Evolutionary conservation across 2,797 vertebrate genomes (phyloP).

Genomic region (Neostethus bicornis): DNA sequence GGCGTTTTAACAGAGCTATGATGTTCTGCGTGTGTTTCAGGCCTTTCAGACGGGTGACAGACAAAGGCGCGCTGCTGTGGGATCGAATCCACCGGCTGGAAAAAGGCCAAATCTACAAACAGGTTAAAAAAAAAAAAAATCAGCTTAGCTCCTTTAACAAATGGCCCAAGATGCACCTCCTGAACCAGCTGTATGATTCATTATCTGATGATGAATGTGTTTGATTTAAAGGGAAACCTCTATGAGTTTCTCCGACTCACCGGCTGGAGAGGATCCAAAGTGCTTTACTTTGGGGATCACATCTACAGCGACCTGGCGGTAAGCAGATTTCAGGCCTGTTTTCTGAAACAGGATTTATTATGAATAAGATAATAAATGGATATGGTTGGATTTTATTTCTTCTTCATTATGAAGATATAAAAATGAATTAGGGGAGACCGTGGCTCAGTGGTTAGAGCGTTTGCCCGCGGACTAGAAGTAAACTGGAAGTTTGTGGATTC

Average conservation of each 20-base stretch:
- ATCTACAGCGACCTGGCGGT: constrained; percentile 99
- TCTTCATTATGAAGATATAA: too few relatives aligned
- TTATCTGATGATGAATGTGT: constrained; percentile 22
- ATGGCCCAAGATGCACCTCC: neutral
- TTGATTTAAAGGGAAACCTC: constrained; percentile 88
- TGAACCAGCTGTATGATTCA: neutral
- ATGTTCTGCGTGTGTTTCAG: constrained; percentile 64
- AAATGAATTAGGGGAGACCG: too few relatives aligned
- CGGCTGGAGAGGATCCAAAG: constrained; percentile 96
- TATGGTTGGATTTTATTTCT: too few relatives aligned
- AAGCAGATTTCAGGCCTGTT: constrained; percentile 56
- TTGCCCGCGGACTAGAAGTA: too few relatives aligned
- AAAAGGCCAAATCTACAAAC: constrained; percentile 98
- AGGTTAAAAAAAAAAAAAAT: constrained; percentile 76
- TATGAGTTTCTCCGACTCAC: constrained; percentile 98
- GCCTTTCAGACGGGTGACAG: constrained; percentile 94
- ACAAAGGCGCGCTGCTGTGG: constrained; percentile 93
- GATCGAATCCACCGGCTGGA: constrained; percentile 94
- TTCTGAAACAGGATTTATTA: constrained; percentile 19
- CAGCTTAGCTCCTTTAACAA: neutral
- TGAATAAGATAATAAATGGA: constrained; percentile 12
- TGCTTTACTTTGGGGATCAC: constrained; percentile 98
- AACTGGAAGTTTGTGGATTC: too few relatives aligned
- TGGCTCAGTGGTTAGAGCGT: too few relatives aligned
- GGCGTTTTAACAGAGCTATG: too few relatives aligned